Conservation (phyloP, 2,888 invertebrate genomes). For the Biston betularia region DNA sequence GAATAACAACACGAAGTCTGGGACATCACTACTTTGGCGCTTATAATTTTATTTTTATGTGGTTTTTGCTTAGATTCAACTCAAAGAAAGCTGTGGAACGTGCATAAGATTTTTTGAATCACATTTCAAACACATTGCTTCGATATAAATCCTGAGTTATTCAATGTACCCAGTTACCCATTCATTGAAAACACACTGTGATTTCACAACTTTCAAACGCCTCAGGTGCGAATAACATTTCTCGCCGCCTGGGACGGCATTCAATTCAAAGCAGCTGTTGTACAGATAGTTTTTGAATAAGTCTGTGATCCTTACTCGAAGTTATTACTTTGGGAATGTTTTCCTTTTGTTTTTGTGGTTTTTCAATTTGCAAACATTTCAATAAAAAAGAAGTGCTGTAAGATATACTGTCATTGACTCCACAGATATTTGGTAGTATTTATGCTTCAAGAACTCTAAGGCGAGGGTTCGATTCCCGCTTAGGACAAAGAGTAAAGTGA, state of each 20-base stretch:
- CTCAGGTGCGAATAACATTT: slow-evolving; percentile 45
- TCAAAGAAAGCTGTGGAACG: slow-evolving; percentile 54
- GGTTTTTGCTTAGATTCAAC: slow-evolving; percentile 31
- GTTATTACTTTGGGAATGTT: slow-evolving; percentile 8
- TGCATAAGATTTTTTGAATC: slow-evolving; percentile 56
- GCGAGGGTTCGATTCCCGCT: too few species aligned
- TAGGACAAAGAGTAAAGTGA: too few species aligned
- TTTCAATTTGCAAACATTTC: neutral
- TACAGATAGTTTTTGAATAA: slow-evolving; percentile 29
- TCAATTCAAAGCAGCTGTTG: slow-evolving; percentile 31
- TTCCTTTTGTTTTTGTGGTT: neutral
- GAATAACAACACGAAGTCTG: too few species aligned
- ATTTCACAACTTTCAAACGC: slow-evolving; percentile 45
- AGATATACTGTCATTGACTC: too few species aligned
- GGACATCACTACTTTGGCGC: too few species aligned
- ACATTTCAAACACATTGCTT: slow-evolving; percentile 50
- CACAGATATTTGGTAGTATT: too few species aligned
- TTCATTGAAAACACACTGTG: slow-evolving; percentile 46
- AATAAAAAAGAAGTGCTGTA: too few species aligned
- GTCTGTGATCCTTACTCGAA: slow-evolving; percentile 20
- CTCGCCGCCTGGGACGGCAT: slow-evolving; percentile 28
- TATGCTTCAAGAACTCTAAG: too few species aligned
- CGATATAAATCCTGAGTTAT: slow-evolving; percentile 48
- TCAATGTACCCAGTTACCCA: slow-evolving; percentile 49
- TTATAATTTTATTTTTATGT: too few species aligned